Evolutionary conservation across 1,140 invertebrate genomes (phyloP), one percentile per base, ranked within the genome.

Genomic region (Drosophila erecta): DNA sequence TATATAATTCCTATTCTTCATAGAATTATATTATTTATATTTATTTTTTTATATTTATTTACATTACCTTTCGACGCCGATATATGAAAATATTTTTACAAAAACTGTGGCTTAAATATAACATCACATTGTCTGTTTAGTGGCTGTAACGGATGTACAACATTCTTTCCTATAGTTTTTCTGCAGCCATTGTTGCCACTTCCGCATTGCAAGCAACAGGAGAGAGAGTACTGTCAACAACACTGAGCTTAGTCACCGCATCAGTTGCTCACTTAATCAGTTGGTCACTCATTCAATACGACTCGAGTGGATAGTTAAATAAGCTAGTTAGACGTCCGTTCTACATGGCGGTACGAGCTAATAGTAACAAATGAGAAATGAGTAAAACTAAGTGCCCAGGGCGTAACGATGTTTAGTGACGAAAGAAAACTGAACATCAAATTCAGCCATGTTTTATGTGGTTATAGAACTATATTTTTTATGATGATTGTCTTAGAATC

Each of bases 331-430:
- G 44, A 22, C 37, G 30, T 24, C 54, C 74, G 79, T 79, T 84
- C 71, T 72, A 76, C 76, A 76, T 64, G 62, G 80, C 47, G 61
- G 80, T 81, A 70, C 71, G 38, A 24, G 51, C 55, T 83, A 83
- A 83, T 81, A 37, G 51, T 46, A 11, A 46, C n/a, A 57, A 53
- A 66, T 59, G 61, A 35, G 49, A 58, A 38, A 57, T 75, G 71
- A 64, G 71, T 46, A 51, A 61, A 60, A 15, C 30, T 15, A 33
- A 4, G 57, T 17, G 40, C 30, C 5, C 35, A 12, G n/a, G n/a
- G 17, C 33, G 43, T 35, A 66, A 38, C 20, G 10, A 56, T 55
- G 60, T 46, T 54, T 66, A 66, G 43, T 54, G 62, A 55, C 41
- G 24, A 67, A 35, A 50, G 22, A 22, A 20, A 4, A 51, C 15